Evolutionary conservation across 2,888 invertebrate genomes (phyloP).

Genomic region (Hydroisotoma schaefferi): DNA sequence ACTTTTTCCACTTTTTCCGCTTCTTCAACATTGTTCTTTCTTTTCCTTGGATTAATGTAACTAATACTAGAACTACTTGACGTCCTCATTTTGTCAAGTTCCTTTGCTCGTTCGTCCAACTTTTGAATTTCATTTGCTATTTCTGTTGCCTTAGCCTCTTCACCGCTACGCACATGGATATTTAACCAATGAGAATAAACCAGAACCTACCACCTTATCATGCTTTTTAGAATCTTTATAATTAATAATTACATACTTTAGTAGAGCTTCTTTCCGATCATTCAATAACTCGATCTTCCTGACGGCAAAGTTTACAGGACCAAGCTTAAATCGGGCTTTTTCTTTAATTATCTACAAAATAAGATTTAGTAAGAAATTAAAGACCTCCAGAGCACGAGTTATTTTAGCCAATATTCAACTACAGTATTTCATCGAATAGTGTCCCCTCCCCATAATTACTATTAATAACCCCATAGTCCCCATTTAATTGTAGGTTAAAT

Average conservation of each 20-base stretch:
- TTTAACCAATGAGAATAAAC: too few relatives aligned
- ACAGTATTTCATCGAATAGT: too few relatives aligned
- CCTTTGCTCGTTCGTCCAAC: conserved; percentile 83
- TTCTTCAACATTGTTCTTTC: conserved; percentile 86
- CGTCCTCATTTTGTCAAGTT: conserved; percentile 83
- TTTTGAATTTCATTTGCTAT: conserved; percentile 77
- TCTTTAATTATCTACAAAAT: conserved; percentile 67
- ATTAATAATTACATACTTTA: conserved; percentile 47
- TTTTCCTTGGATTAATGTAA: conserved; percentile 92
- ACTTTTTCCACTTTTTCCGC: conserved; percentile 75
- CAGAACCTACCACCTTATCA: too few relatives aligned
- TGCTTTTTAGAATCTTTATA: too few relatives aligned
- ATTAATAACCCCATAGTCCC: too few relatives aligned
- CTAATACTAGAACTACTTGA: conserved; percentile 91
- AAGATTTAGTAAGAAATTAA: conserved; percentile 1
- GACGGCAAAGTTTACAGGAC: conserved; percentile 95
- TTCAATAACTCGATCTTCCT: conserved; percentile 93
- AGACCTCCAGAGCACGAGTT: neutral
- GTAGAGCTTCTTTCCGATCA: conserved; percentile 63
- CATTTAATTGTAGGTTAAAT: too few relatives aligned
- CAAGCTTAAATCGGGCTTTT: conserved; percentile 85
- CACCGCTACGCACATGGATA: too few relatives aligned
- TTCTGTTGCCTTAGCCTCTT: conserved; percentile 69
- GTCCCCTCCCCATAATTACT: too few relatives aligned
- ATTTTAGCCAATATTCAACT: neutral